Evolutionary conservation across 2,888 invertebrate species (phyloP), one percentile per base, ranked within the genome.

Genomic region (Lasioglossum leucozonium): DNA sequence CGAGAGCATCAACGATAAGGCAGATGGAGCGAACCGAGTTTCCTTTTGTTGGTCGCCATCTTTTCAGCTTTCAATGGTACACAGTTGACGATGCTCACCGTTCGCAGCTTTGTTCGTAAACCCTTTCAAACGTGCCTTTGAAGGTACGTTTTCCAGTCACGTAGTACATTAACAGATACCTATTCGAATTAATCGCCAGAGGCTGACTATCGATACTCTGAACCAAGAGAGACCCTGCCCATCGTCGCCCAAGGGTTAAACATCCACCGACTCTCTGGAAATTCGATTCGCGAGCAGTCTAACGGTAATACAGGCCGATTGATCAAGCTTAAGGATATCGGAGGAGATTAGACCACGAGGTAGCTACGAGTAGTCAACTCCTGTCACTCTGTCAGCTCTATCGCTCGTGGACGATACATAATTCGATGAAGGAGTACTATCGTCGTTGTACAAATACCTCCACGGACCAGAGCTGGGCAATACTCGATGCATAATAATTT

Each of bases 371-470:
- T 73, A 58, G 40, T 47, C 47, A 65, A 71, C 37, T 79, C 42
- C 18, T 34, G 55, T 76, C 34, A 40, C 34, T 40, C 58, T 42
- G 69, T 73, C 11, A 30, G 10, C 26, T 42, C 26, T 40, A 22
- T 44, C 73, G 51, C 69, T 22, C 55, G 34, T 72, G 51, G 85
- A 80, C 26, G 62, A 16, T 85, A 77, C 40, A 62, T n/a, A n/a
- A 69, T 62, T 72, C 8, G 30, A 37, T 69, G 69, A 55, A 72
- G 30, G 18, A 51, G 47, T 55, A 79, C n/a, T n/a, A 40, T 62
- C 13, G 72, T 85, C 85, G 85, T 85, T 85, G 85, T 85, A 73
- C 85, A 67, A 85, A 85, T 71, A 74, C n/a, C 44, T 44, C 34
- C 67, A 37, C 76, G 71, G 44, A 10, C 10, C 22, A 67, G 65